Conservation (phyloP, 2,113 vertebrate genomes). For the Bostrychus sinensis region DNA sequence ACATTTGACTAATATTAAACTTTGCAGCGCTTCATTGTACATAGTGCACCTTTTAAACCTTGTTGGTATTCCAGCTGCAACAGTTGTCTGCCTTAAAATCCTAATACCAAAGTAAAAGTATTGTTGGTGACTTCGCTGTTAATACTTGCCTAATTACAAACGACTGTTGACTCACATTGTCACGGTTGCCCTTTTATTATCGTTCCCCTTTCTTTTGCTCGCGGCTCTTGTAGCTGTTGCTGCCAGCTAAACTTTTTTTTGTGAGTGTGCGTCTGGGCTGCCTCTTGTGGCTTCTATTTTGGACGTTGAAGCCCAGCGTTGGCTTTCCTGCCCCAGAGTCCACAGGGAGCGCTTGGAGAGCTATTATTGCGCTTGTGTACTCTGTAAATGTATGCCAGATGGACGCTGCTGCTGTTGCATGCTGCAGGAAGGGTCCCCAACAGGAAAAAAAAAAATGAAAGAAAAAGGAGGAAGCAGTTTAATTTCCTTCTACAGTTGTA, state of each 20-base stretch:
- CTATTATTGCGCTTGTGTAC: constrained; percentile 72
- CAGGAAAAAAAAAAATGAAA: constrained; percentile 45
- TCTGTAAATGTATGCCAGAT: constrained; percentile 77
- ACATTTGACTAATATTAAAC: no score
- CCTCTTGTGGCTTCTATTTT: constrained; percentile 70
- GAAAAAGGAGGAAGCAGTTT: constrained; percentile 63
- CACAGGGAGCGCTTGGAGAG: constrained; percentile 58
- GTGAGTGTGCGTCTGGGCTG: constrained; percentile 25
- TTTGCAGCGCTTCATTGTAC: no score
- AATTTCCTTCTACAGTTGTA: constrained; percentile 52
- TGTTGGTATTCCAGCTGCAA: no score
- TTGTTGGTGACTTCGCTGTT: no score
- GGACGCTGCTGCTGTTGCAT: constrained; percentile 54
- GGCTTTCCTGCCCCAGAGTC: constrained; percentile 66
- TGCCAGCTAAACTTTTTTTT: background rate
- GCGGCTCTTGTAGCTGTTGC: no score
- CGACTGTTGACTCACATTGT: no score
- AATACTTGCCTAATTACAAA: no score
- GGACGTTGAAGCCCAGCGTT: constrained; percentile 64
- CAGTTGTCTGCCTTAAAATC: no score
- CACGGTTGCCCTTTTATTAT: no score
- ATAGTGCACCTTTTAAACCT: no score
- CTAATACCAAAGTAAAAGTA: no score
- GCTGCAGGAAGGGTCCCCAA: constrained; percentile 46
- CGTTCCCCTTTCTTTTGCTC: no score